phyloP scores from a whole-genome alignment of 2,797 vertebrate genomes.

The Sphenopsis melanotis region DNA sequence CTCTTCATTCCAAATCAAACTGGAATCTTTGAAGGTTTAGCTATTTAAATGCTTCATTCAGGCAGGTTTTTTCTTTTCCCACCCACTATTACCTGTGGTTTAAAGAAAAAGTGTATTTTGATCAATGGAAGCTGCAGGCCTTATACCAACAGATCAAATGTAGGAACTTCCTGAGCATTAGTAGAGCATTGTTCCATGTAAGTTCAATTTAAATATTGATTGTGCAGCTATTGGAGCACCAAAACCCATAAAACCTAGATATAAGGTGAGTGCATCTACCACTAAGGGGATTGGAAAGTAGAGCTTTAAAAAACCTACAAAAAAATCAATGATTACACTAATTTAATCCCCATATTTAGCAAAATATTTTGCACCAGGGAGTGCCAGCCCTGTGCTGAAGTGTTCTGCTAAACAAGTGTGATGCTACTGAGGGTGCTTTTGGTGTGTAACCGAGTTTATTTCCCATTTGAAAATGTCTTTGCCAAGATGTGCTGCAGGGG shows the following conservation, averaged over 20 bases:
- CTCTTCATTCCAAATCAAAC: background rate
- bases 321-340: background rate
- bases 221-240: background rate
- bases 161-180: background rate
- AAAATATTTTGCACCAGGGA: background rate
- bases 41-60: background rate
- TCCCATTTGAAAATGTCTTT: background rate
- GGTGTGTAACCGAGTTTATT: background rate
- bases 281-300: background rate
- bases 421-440: background rate
- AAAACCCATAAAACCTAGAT: background rate
- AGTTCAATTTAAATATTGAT: background rate
- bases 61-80: background rate
- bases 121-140: background rate
- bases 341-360: background rate
- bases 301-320: background rate
- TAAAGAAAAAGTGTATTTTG: background rate
- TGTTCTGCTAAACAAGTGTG: background rate
- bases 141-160: fast-evolving
- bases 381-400: background rate
- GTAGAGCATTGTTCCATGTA: background rate
- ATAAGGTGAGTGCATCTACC: background rate
- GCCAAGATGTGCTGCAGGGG: background rate
- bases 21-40: background rate
- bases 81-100: background rate